Evolutionary conservation across 2,888 invertebrate species (phyloP).

Genomic region (Theretra japonica): DNA sequence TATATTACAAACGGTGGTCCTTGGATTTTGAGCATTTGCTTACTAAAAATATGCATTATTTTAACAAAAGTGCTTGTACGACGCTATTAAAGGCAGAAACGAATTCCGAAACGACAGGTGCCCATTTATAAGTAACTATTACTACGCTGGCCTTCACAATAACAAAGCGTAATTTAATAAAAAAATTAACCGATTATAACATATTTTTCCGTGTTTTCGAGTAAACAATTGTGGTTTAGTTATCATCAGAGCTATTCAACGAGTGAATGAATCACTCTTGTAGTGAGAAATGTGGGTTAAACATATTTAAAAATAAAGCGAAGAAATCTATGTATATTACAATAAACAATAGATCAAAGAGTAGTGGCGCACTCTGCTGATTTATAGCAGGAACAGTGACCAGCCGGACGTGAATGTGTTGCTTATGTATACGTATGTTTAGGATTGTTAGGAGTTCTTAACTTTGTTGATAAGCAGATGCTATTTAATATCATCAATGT

Average conservation of each 20-base stretch:
- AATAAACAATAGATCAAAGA: slow-evolving; percentile 26
- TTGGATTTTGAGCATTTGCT: no score
- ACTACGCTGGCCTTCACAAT: neutral
- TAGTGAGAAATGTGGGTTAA: slow-evolving; percentile 27
- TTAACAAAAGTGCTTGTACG: neutral
- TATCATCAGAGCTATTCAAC: slow-evolving; percentile 15
- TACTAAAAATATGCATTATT: no score
- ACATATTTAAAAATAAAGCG: slow-evolving; percentile 23
- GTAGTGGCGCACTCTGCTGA: slow-evolving; percentile 8
- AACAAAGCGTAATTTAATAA: neutral
- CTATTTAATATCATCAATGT: no score
- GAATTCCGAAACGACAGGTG: neutral
- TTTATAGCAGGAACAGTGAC: slow-evolving; percentile 12
- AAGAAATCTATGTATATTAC: slow-evolving; percentile 23
- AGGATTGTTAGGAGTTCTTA: no score
- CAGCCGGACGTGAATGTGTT: neutral
- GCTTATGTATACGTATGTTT: neutral
- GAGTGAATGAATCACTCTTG: slow-evolving; percentile 18
- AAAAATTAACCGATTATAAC: neutral
- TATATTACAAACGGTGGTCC: no score
- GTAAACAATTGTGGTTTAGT: slow-evolving; percentile 23
- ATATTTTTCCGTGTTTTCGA: slow-evolving; percentile 24
- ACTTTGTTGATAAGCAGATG: no score
- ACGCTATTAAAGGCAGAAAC: neutral
- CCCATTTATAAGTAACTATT: neutral